Percentiles rank a stretch among this genome's conserved stretches.
These are phyloP conservation scores for Ptilodon capucinus DNA, from an alignment of 2,888 invertebrate species.

Conservation along the genomic window DNA sequence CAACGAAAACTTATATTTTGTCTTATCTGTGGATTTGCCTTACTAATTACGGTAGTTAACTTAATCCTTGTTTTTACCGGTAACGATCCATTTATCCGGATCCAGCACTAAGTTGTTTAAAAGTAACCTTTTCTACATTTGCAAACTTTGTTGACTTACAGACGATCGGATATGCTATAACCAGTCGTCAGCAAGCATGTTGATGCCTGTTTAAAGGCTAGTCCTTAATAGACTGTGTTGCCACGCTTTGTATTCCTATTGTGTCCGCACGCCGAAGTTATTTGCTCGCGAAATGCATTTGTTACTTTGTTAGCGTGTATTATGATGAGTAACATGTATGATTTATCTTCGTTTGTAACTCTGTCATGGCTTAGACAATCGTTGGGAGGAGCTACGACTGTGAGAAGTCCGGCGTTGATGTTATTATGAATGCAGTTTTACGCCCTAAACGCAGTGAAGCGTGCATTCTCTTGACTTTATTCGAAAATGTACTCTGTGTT, in stretches of 20 bases:
- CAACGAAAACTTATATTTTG: no score
- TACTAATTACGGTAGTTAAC: no score
- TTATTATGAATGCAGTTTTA: no score
- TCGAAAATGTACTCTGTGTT: no score
- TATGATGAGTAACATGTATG: neutral
- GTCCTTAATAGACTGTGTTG: slow-evolving; percentile 20
- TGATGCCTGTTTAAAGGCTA: slow-evolving; percentile 18
- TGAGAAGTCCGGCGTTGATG: no score
- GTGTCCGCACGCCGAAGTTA: slow-evolving; percentile 17
- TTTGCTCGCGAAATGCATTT: slow-evolving; percentile 21
- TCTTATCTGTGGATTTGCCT: no score
- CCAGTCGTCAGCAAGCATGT: slow-evolving; percentile 12
- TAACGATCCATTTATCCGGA: no score
- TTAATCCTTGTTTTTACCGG: no score
- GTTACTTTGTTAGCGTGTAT: slow-evolving; percentile 10
- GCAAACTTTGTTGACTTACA: slow-evolving; percentile 6
- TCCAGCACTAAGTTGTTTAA: neutral
- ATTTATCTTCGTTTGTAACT: neutral
- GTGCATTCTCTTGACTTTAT: no score
- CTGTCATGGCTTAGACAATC: neutral
- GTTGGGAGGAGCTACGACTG: no score
- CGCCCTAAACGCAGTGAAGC: no score
- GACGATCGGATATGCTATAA: slow-evolving; percentile 12
- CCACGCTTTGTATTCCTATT: slow-evolving; percentile 11
- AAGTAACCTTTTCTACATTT: neutral